Base-by-base conservation (phyloP, 2,888 invertebrate species). In the Epirrhoe alternata region DNA sequence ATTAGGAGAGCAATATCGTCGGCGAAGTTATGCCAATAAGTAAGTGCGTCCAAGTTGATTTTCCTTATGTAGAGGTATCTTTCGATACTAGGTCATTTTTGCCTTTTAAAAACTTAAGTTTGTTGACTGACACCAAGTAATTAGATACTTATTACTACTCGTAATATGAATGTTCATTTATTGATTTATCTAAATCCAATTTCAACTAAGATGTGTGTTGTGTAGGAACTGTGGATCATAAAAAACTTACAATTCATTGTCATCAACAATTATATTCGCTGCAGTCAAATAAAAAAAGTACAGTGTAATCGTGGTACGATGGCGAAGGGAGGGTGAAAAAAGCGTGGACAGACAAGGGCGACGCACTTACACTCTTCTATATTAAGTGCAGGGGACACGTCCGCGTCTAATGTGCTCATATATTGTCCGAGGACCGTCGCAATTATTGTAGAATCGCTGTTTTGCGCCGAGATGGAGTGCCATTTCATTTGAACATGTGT, bases 391-490 rank as follows among this genome's bases (percentile, higher is more conserved):
- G 81, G 85, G 86, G 87, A 90, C 93, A 93, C 93, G 92, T 93
- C 84, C 91, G 82, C 87, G 84, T 86, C 88, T 92, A 92, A 92
- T 93, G 93, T 89, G 87, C 84, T 85, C 92, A 88, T 92, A 92
- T 93, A 92, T 93, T 87, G 90, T 87, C 84, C 86, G 87, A 86
- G 84, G 83, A 82, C 78, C 82, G 83, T 83, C 83, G 87, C 89
- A 89, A 91, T 91, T 91, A 91, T 89, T 87, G 83, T 84, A 82
- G 73, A 78, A 79, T 76, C 68, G 53, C 66, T 72, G 64, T 69
- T 66, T 68, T 67, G 63, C 53, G 55, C 53, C 56, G 60, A 60
- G 60, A 68, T 45, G 55, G 16, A 62, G 61, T 53, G 42, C 49
- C 42, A 57, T 62, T 62, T 53, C 47, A 68, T 68, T 62, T 61